phyloP scores from a whole-genome alignment of 2,113 vertebrate species.

The Pygoscelis adeliae region DNA sequence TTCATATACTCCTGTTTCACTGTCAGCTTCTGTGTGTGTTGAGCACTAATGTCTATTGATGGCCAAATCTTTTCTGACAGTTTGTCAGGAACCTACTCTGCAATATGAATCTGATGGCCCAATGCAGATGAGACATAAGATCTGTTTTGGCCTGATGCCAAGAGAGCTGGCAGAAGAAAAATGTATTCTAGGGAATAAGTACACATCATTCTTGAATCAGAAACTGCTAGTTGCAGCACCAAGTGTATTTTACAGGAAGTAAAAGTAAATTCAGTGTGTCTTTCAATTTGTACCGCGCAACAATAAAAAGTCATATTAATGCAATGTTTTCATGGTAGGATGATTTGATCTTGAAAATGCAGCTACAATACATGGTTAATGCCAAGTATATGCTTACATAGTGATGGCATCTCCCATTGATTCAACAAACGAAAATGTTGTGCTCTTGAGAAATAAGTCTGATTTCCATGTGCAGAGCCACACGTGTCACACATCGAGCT shows the following conservation, averaged over 20 bases:
- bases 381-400: not conserved
- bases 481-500: not conserved
- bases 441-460: not conserved
- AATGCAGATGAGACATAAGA: not conserved
- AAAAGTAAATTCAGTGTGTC: not conserved
- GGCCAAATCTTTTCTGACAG: constrained; percentile 2
- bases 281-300: not conserved
- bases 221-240: not conserved
- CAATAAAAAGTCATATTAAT: not conserved
- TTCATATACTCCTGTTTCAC: not conserved
- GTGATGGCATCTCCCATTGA: not conserved
- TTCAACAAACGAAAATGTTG: not conserved
- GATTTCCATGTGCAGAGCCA: not conserved
- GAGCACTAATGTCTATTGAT: not conserved
- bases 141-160: not conserved
- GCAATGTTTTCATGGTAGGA: not conserved
- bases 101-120: not conserved
- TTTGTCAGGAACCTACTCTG: constrained; percentile 2
- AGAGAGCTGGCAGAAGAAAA: not conserved
- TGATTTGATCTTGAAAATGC: not conserved
- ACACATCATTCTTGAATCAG: not conserved
- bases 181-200: not conserved
- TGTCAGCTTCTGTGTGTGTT: not conserved
- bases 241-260: not conserved
- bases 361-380: not conserved